These are phyloP conservation scores for Synanthedon tipuliformis DNA, from an alignment of 2,888 invertebrate genomes.

Conservation along the genomic window DNA sequence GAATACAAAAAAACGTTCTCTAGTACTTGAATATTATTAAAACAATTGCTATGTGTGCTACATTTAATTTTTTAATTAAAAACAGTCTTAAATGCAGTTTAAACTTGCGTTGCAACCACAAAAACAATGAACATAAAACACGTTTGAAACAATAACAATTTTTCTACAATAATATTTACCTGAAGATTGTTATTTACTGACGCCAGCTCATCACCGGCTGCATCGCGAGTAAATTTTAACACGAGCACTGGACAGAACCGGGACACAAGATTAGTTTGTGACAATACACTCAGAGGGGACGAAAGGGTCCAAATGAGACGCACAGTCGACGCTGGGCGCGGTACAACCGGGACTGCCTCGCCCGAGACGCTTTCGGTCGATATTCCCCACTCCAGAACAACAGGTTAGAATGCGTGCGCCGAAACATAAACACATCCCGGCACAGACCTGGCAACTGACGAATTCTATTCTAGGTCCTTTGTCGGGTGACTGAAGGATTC, in stretches of 20 bases:
- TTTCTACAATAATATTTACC: constrained; percentile 3
- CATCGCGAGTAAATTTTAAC: constrained; percentile 31
- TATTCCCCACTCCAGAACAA: constrained; percentile 36
- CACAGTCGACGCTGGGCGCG: constrained; percentile 7
- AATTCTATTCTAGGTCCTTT: too few relatives aligned
- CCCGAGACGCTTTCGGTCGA: constrained; percentile 32
- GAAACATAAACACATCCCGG: constrained; percentile 18
- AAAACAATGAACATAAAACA: too few relatives aligned
- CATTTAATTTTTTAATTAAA: too few relatives aligned
- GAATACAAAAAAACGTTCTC: too few relatives aligned
- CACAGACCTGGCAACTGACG: neutral
- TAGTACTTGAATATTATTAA: too few relatives aligned
- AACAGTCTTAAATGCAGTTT: too few relatives aligned
- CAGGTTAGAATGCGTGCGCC: constrained; percentile 62
- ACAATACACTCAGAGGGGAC: constrained; percentile 11
- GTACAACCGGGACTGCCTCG: constrained; percentile 38
- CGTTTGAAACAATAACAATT: too few relatives aligned
- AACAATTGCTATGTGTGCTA: too few relatives aligned
- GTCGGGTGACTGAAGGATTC: too few relatives aligned
- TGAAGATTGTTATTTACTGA: constrained; percentile 28
- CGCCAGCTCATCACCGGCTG: constrained; percentile 38
- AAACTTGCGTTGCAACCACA: too few relatives aligned
- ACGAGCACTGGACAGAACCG: constrained; percentile 4
- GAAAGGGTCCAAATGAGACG: constrained; percentile 7
- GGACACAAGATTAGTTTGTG: neutral